These are phyloP conservation scores for Probosciger aterrimus DNA, from an alignment of 2,113 vertebrate species.

Conservation along the genomic window DNA sequence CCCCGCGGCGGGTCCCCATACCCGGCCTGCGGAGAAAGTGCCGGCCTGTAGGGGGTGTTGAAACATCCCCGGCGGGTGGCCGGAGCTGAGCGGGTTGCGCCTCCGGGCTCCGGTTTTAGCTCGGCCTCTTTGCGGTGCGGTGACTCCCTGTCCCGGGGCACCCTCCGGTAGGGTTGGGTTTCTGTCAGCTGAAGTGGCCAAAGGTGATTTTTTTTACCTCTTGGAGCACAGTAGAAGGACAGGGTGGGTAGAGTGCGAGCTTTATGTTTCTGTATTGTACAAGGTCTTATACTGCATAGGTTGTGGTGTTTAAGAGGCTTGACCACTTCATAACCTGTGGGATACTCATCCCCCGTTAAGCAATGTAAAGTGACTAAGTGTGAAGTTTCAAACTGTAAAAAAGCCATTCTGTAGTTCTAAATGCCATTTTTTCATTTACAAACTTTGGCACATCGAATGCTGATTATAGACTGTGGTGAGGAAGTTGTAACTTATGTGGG, in stretches of 20 bases:
- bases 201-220: background rate
- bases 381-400: background rate
- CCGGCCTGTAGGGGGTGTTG: background rate
- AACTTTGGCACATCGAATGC: background rate
- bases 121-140: background rate
- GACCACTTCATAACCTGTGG: fast-evolving
- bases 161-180: background rate
- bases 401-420: background rate
- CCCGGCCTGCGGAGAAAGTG: background rate
- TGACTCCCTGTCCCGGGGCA: background rate
- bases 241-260: too few relatives aligned
- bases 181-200: fast-evolving
- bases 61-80: background rate
- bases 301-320: background rate
- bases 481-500: fast-evolving
- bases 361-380: background rate
- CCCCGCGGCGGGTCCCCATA: background rate
- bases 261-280: fast-evolving
- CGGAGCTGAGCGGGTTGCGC: fast-evolving
- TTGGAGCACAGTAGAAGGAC: background rate
- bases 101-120: background rate
- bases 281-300: fast-evolving
- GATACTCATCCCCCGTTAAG: background rate
- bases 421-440: background rate
- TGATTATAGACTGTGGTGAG: background rate